Conservation (phyloP, 2,113 vertebrate species). For the Labrus mixtus region DNA sequence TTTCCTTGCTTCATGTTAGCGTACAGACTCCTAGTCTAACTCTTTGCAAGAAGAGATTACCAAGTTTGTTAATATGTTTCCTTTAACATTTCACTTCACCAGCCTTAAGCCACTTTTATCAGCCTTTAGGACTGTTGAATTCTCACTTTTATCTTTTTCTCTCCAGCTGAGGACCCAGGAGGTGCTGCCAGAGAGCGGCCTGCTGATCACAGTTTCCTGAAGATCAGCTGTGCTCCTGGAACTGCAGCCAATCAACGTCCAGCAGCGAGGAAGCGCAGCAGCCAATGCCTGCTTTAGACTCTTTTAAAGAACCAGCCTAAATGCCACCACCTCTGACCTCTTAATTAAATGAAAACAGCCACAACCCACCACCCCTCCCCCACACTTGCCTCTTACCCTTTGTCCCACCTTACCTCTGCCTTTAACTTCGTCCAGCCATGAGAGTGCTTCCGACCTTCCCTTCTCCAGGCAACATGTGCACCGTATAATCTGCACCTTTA, state of each 20-base stretch:
- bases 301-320: slow-evolving; percentile 67
- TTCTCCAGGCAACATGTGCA: slow-evolving; percentile 43
- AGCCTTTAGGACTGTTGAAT: background rate
- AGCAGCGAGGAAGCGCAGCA: slow-evolving; percentile 77
- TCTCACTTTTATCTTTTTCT: background rate
- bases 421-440: slow-evolving; percentile 22
- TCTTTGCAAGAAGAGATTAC: background rate
- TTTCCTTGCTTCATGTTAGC: background rate
- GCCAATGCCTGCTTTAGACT: slow-evolving; percentile 73
- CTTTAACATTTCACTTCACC: background rate
- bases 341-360: slow-evolving; percentile 60
- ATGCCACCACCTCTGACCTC: slow-evolving; percentile 64
- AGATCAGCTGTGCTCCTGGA: slow-evolving; percentile 44
- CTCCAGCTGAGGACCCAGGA: slow-evolving; percentile 86
- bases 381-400: slow-evolving; percentile 47
- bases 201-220: slow-evolving; percentile 80
- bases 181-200: slow-evolving; percentile 66
- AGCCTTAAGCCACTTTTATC: background rate
- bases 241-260: slow-evolving; percentile 65
- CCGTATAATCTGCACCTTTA: slow-evolving; percentile 53
- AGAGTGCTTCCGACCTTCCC: slow-evolving; percentile 36
- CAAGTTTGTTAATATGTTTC: background rate
- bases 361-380: slow-evolving; percentile 33
- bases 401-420: background rate
- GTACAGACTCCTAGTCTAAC: background rate